phyloP scores from a whole-genome alignment of 2,888 invertebrate species.

The Hydriomena furcata region DNA sequence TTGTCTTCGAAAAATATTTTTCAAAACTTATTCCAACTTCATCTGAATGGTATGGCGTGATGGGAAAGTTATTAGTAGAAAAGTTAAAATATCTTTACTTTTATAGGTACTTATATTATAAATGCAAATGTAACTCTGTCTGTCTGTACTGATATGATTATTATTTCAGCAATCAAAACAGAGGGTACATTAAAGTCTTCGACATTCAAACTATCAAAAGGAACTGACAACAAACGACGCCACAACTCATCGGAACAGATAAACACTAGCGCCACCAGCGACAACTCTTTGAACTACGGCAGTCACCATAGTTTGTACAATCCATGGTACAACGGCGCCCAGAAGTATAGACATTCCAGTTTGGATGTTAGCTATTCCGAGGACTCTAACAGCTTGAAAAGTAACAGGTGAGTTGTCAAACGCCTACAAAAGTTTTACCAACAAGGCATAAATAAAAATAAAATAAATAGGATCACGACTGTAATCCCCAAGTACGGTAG shows the following conservation, averaged over 20 bases:
- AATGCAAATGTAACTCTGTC: too few relatives aligned
- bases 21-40: too few relatives aligned
- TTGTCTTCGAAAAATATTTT: too few relatives aligned
- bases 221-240: slow-evolving; percentile 84
- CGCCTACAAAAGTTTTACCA: too few relatives aligned
- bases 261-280: slow-evolving; percentile 54
- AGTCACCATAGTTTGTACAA: slow-evolving; percentile 70
- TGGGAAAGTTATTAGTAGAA: too few relatives aligned
- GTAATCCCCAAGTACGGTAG: too few relatives aligned
- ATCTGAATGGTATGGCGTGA: too few relatives aligned
- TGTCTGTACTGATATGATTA: too few relatives aligned
- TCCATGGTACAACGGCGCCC: slow-evolving; percentile 66
- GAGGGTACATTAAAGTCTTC: slow-evolving; percentile 64
- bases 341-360: slow-evolving; percentile 69
- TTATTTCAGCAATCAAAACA: slow-evolving; percentile 63
- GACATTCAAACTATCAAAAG: slow-evolving; percentile 69
- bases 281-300: slow-evolving; percentile 68
- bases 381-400: slow-evolving; percentile 87
- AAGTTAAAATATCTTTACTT: too few relatives aligned
- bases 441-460: too few relatives aligned
- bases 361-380: slow-evolving; percentile 84
- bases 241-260: slow-evolving; percentile 74
- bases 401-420: slow-evolving; percentile 84
- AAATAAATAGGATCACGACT: too few relatives aligned
- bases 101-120: too few relatives aligned